Evolutionary conservation across 2,888 invertebrate species (phyloP), one percentile per base, ranked within the genome.

Genomic region (Eupithecia insigniata): DNA sequence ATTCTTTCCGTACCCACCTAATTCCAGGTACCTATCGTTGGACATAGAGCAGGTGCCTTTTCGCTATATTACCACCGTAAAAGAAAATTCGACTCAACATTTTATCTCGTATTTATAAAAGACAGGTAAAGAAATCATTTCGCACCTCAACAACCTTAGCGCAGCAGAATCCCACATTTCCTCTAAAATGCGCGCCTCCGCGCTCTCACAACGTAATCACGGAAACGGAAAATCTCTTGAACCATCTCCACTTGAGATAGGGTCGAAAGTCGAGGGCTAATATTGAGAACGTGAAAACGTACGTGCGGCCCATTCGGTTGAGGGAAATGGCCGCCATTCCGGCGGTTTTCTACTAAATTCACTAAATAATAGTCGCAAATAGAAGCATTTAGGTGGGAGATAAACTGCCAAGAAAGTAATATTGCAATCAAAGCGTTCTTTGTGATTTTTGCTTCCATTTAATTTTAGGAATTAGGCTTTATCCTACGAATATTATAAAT

Each of bases 311-410:
- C 76, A 76, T 82, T 81, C 77, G 78, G 73, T 65, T 76, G 67
- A 77, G 75, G 83, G 80, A 83, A 85, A 85, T 84, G 80, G 84
- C 78, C 71, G 79, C 83, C 79, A 84, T 85, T 84, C 74, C 77
- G 76, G 77, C 69, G 81, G 82, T 82, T 83, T 80, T 81, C 81
- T 76, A 76, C 77, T 76, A 80, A 80, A 77, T 74, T 79, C 77
- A 80, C 80, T 76, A 77, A 77, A 77, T 79, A 78, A 78, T 77
- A 78, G 74, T 70, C 69, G 78, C 76, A 78, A 79, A 78, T 77
- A 77, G 75, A 76, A 75, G 76, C 78, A 78, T 68, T 77, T 71
- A 76, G 76, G 74, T 74, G 14, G 28, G 66, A 73, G 67, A 77
- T 74, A 69, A 72, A 74, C 75, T 69, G 70, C 28, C 62, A 61